Base-by-base conservation (phyloP, 2,888 invertebrate species). In the Nephrocerus scutellatus region DNA sequence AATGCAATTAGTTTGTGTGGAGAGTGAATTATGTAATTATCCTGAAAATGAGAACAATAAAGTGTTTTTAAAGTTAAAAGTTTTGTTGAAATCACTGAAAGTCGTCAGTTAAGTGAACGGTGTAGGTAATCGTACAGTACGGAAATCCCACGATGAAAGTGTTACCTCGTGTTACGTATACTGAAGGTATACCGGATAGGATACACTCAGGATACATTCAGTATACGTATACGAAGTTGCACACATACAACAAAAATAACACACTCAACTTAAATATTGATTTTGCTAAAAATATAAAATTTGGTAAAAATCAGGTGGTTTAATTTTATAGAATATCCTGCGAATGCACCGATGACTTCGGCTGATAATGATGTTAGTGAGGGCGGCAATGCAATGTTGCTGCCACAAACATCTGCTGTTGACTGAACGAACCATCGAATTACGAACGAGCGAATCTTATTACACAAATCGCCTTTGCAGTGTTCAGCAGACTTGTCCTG, bases 151-250 rank as follows among this genome's bases (percentile, higher is more conserved):
- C 71, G 80, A 62, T 70, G 80, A 69, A 70, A 73, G 88, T 89
- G 86, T 81, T 80, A 82, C 85, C 88, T 89, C 90, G 88, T 90
- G 90, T 90, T 91, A 92, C 91, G 91, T 92, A 92, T 92, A 91
- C 90, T 89, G 89, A 91, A 91, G 90, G 91, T 92, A 92, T 91
- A 91, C 91, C 91, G 90, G 91, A 91, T 84, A 87, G 80, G 74
- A 79, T 80, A 84, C 89, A 89, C 90, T 91, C 91, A 91, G 91
- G 91, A 91, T 91, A 92, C 91, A 91, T 91, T 91, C 90, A 91
- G 91, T 92, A 91, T 92, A 92, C 91, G 91, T 91, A 84, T 87
- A 90, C 88, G 91, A 87, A 84, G 88, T 84, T 74, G 74, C 75
- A 76, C 76, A 69, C 19, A 28, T 22, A 19, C 47, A 32, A 43